Evolutionary conservation across 2,797 vertebrate species (phyloP).

Genomic region (Fistularia commersonii): DNA sequence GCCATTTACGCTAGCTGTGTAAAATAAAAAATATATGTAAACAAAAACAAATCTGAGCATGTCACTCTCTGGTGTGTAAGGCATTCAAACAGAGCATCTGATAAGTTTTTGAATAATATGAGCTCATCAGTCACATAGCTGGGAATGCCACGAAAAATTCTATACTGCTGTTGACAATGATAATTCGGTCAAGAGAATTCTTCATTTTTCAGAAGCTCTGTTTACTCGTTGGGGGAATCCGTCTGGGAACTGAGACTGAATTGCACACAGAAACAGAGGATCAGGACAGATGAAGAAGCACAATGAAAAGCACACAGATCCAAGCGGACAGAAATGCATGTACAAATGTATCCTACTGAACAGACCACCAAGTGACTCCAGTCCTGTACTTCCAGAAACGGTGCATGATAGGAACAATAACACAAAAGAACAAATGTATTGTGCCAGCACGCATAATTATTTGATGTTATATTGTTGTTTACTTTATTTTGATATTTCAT

Average conservation of each 20-base stretch:
- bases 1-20: too few relatives aligned
- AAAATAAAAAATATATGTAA: background rate
- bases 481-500: constrained; percentile 73
- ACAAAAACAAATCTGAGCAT: too few relatives aligned
- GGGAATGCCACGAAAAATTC: constrained; percentile 53
- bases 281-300: constrained; percentile 51
- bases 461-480: constrained; percentile 75
- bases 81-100: constrained; percentile 22
- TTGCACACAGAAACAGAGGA: constrained; percentile 11
- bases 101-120: constrained; percentile 39
- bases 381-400: constrained; percentile 67
- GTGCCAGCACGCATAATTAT: constrained; percentile 79
- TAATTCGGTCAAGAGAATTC: constrained; percentile 14
- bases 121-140: constrained; percentile 37
- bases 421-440: constrained; percentile 45
- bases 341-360: constrained; percentile 7
- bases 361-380: constrained; percentile 27
- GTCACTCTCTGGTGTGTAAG: constrained; percentile 33
- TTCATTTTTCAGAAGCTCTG: constrained; percentile 17
- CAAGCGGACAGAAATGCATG: constrained; percentile 51
- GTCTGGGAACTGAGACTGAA: too few relatives aligned
- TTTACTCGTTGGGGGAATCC: constrained; percentile 5
- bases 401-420: constrained; percentile 76
- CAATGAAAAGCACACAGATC: constrained; percentile 65
- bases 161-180: constrained; percentile 71